Conservation (phyloP, 1,140 invertebrate species). For the Meteorus sp. region DNA sequence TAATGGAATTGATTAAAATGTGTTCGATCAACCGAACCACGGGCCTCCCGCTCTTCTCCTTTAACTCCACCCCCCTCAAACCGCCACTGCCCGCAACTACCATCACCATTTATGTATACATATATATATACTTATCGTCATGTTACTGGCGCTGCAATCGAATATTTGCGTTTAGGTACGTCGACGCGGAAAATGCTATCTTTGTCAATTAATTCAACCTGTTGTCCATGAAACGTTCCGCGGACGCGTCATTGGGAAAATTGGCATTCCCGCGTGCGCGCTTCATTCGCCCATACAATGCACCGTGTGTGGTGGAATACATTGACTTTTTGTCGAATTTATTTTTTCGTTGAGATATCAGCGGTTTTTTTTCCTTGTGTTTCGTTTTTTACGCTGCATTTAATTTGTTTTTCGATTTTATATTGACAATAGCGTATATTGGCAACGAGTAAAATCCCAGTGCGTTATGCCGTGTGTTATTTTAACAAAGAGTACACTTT, state of each 20-base stretch:
- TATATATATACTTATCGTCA: background rate
- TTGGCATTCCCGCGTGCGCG: conserved; percentile 4
- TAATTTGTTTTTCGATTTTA: no score
- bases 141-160: conserved; percentile 34
- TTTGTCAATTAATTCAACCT: conserved; percentile 59
- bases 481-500: no score
- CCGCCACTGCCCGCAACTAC: conserved; percentile 8
- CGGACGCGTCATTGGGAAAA: conserved; percentile 28
- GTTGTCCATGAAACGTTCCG: conserved; percentile 41
- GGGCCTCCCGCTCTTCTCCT: conserved; percentile 14
- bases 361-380: background rate
- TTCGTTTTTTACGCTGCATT: background rate
- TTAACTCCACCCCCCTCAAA: conserved; percentile 24
- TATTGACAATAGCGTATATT: no score
- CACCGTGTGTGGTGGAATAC: background rate
- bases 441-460: no score
- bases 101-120: background rate
- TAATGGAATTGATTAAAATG: conserved; percentile 62
- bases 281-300: background rate
- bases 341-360: background rate
- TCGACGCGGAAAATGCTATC: conserved; percentile 55
- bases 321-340: background rate
- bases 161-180: conserved; percentile 55
- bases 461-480: no score
- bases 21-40: conserved; percentile 55